Conservation (phyloP, 2,888 invertebrate species). For the Brachypalpus laphriformis region DNA sequence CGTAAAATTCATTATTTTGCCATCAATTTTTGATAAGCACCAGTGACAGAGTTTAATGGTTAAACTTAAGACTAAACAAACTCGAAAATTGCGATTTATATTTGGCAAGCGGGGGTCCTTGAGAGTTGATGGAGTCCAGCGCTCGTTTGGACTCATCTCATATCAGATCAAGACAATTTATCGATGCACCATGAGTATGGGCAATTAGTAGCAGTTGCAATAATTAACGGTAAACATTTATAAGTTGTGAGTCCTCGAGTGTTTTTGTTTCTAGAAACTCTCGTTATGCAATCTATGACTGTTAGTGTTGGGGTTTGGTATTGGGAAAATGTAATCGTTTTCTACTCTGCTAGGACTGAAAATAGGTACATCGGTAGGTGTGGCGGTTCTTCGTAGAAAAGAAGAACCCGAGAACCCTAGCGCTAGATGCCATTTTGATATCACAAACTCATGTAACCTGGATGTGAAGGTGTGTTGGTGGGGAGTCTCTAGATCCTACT, state of each 20-base stretch:
- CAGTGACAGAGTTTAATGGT: slow-evolving; percentile 33
- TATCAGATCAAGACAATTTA: slow-evolving; percentile 27
- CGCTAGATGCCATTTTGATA: no score
- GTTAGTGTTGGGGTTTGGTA: no score
- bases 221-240: neutral
- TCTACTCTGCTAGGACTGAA: no score
- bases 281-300: no score
- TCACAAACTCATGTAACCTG: no score
- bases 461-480: no score
- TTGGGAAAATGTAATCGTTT: no score
- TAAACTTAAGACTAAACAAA: slow-evolving; percentile 4
- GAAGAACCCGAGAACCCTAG: no score
- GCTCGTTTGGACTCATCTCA: neutral
- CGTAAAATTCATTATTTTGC: slow-evolving; percentile 46
- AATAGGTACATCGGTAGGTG: no score
- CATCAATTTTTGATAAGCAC: slow-evolving; percentile 30
- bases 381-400: no score
- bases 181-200: neutral
- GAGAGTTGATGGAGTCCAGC: neutral
- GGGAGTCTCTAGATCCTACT: no score
- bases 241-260: neutral
- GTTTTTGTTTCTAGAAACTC: neutral
- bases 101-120: neutral
- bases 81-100: neutral
- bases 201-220: slow-evolving; percentile 21